These are phyloP conservation scores for Ophion costatus DNA, from an alignment of 2,888 invertebrate genomes.

Conservation along the genomic window DNA sequence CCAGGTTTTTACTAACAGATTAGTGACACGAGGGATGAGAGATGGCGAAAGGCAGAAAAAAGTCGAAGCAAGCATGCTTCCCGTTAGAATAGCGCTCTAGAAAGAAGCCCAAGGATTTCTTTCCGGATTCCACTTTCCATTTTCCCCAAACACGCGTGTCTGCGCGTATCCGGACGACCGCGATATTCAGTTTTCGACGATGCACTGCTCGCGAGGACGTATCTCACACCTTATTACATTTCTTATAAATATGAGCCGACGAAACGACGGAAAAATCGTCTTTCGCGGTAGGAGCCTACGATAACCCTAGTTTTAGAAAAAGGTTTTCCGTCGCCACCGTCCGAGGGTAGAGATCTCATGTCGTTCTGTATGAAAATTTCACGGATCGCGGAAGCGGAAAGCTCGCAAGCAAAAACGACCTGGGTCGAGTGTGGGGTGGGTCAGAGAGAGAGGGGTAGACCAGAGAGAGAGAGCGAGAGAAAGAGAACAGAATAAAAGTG, in stretches of 20 bases:
- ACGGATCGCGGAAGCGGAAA: constrained; percentile 77
- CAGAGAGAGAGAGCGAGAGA: constrained; percentile 9
- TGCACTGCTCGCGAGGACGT: constrained; percentile 71
- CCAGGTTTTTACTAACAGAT: too few species aligned
- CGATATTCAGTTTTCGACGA: constrained; percentile 61
- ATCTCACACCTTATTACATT: constrained; percentile 80
- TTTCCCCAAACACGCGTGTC: not conserved
- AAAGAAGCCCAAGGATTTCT: not conserved
- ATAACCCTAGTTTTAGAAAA: constrained; percentile 47
- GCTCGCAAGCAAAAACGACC: constrained; percentile 67
- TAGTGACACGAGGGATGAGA: too few species aligned
- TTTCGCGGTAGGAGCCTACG: constrained; percentile 54
- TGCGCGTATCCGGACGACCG: constrained; percentile 10
- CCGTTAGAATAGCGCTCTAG: not conserved
- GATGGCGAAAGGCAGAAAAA: too few species aligned
- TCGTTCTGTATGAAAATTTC: constrained; percentile 80
- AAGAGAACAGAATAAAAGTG: constrained; percentile 24
- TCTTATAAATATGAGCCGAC: constrained; percentile 75
- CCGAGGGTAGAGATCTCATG: constrained; percentile 57
- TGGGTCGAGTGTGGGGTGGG: constrained; percentile 37
- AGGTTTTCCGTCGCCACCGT: constrained; percentile 44
- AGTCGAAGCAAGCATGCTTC: not conserved
- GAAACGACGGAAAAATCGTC: constrained; percentile 60
- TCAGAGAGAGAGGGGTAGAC: constrained; percentile 24
- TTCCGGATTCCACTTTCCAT: not conserved